Evolutionary conservation across 1,140 invertebrate species (phyloP), one percentile per base, ranked within the genome.

Genomic region (Araneus ventricosus): DNA sequence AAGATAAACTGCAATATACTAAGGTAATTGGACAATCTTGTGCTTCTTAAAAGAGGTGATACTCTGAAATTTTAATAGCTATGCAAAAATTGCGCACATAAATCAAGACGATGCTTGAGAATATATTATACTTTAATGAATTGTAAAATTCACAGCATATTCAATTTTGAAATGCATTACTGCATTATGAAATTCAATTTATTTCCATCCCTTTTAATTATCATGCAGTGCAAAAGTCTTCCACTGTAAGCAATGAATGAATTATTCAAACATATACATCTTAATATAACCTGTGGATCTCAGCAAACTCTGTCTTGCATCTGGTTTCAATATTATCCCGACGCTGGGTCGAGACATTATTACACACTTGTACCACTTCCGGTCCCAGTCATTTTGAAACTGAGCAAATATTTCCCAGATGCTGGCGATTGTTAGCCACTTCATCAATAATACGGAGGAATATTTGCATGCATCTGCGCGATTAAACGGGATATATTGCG

Each of bases 381-480:
- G 20, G 34, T 34, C 30, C 27, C 17, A 75, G 70, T 34, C 30
- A 37, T 14, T 34, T 75, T 5, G 27, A 34, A 22, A 30, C 30
- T 75, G 30, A 20, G 70, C 30, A 75, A 75, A 75, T 75, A 75
- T 75, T 75, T 75, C 34, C 30, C 30, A 75, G 70, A 34, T 34
- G 30, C 30, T 37, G 17, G 20, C 8, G 20, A 34, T 14, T 75
- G 30, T 75, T 37, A 75, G 70, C 17, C 30, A 20, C 30, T 30
- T 37, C 17, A 22, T 75, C 70, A 75, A 22, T 75, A 37, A 8
- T 37, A 37, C 17, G 4, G 30, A 2, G 34, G 30, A 75, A 34
- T 75, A 75, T 75, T 75, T 75, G 70, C 70, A 75, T 75, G 22
- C 20, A 75, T 75, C 34, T 75, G 30, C 34, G 30, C 30, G 70